Evolutionary conservation across 2,113 vertebrate genomes (phyloP).

Genomic region (Channa maculata): DNA sequence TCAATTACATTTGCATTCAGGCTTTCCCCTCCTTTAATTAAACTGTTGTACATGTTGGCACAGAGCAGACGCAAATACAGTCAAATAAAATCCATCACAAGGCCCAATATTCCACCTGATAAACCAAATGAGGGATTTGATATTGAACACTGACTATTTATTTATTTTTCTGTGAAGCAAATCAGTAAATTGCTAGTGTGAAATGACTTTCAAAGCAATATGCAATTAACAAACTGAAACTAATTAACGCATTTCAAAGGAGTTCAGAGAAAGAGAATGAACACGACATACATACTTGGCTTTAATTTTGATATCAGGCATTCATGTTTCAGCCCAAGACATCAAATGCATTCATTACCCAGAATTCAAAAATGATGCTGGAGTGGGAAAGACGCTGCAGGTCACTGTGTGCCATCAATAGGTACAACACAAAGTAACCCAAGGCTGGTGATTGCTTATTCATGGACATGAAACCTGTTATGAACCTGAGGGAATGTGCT

Average conservation of each 20-base stretch:
- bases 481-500: conserved; percentile 4
- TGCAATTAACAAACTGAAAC: conserved; percentile 63
- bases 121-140: conserved; percentile 53
- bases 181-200: conserved; percentile 68
- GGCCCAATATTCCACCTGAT: conserved; percentile 70
- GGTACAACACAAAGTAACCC: conserved; percentile 15
- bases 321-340: conserved; percentile 34
- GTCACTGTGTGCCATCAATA: conserved; percentile 15
- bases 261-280: conserved; percentile 56
- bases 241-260: conserved; percentile 64
- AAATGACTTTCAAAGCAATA: conserved; percentile 71
- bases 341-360: conserved; percentile 37
- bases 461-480: conserved; percentile 27
- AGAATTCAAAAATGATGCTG: conserved; percentile 29
- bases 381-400: conserved; percentile 12
- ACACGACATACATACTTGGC: conserved; percentile 39
- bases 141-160: conserved; percentile 47
- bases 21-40: conserved; percentile 77
- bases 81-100: conserved; percentile 75
- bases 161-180: conserved; percentile 38
- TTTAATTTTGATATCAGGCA: conserved; percentile 52
- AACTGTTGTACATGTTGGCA: conserved; percentile 65
- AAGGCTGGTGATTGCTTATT: conserved; percentile 33
- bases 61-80: conserved; percentile 67
- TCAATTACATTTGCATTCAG: conserved; percentile 73